Conservation (phyloP, 2,113 vertebrate species). For the Callorhinus ursinus region DNA sequence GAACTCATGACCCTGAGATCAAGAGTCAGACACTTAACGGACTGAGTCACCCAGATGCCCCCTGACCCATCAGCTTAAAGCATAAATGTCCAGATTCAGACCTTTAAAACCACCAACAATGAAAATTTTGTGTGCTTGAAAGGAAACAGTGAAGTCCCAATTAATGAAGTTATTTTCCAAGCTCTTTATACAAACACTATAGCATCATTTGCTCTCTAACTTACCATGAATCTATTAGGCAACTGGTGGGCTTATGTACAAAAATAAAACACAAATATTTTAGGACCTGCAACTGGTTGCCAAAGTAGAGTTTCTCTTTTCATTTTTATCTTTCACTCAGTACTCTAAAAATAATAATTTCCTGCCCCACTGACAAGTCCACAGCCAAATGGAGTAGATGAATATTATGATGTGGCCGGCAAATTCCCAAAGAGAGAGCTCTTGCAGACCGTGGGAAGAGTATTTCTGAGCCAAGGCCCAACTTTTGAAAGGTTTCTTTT, state of each 20-base stretch:
- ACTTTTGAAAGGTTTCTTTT: constrained; percentile 67
- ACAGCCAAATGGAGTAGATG: constrained; percentile 52
- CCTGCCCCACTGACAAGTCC: constrained; percentile 20
- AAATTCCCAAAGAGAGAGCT: constrained; percentile 67
- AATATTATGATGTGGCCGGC: constrained; percentile 38
- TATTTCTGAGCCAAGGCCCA: neutral
- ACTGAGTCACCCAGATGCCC: neutral
- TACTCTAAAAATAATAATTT: constrained; percentile 63
- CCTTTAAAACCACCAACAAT: constrained; percentile 10
- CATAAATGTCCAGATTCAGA: neutral
- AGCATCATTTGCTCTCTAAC: neutral
- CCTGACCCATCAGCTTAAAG: neutral
- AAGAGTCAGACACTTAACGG: neutral
- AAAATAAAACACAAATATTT: constrained; percentile 55
- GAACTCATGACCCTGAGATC: neutral
- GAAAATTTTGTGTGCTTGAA: constrained; percentile 45
- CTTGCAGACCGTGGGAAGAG: constrained; percentile 60
- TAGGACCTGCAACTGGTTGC: neutral
- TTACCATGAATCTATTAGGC: neutral
- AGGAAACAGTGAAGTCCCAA: constrained; percentile 42
- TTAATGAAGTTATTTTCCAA: constrained; percentile 16
- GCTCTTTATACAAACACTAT: neutral
- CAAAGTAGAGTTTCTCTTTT: constrained; percentile 49
- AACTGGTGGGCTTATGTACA: neutral
- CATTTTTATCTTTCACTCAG: constrained; percentile 57